Evolutionary conservation across 2,888 invertebrate genomes (phyloP).

Genomic region (Dryobotodes eremita): DNA sequence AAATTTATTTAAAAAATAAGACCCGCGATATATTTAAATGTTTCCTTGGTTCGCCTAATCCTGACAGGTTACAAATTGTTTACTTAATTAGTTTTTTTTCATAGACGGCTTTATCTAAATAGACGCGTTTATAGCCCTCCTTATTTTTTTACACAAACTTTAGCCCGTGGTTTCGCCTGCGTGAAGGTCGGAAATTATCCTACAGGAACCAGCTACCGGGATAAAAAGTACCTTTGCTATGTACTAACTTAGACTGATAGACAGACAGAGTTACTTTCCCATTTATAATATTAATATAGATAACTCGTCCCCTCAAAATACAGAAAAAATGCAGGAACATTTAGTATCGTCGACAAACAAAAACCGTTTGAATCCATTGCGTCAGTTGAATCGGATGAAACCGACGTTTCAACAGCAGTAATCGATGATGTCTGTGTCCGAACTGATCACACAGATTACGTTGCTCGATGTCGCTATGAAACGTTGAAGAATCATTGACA

Average conservation of each 20-base stretch:
- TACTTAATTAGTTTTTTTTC: neutral
- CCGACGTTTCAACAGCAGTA: slow-evolving; percentile 48
- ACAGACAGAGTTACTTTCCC: neutral
- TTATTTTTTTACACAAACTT: neutral
- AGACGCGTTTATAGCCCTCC: neutral
- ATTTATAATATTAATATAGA: neutral
- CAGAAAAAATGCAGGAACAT: neutral
- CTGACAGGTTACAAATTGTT: slow-evolving; percentile 13
- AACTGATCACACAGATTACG: slow-evolving; percentile 51
- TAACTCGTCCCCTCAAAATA: neutral
- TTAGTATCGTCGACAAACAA: slow-evolving; percentile 22
- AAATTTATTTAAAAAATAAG: slow-evolving; percentile 18
- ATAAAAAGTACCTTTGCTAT: neutral
- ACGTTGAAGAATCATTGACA: slow-evolving; percentile 27
- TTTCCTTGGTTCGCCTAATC: slow-evolving; percentile 4
- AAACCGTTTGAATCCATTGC: slow-evolving; percentile 50
- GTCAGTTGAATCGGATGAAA: slow-evolving; percentile 50
- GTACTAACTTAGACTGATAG: neutral
- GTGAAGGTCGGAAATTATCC: neutral
- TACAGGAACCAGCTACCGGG: neutral
- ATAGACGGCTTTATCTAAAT: neutral
- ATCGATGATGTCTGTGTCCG: slow-evolving; percentile 56
- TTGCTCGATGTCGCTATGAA: slow-evolving; percentile 28
- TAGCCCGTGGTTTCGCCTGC: neutral
- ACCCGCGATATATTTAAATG: neutral